Evolutionary conservation across 2,113 vertebrate genomes (phyloP).

Genomic region (Cariama cristata): DNA sequence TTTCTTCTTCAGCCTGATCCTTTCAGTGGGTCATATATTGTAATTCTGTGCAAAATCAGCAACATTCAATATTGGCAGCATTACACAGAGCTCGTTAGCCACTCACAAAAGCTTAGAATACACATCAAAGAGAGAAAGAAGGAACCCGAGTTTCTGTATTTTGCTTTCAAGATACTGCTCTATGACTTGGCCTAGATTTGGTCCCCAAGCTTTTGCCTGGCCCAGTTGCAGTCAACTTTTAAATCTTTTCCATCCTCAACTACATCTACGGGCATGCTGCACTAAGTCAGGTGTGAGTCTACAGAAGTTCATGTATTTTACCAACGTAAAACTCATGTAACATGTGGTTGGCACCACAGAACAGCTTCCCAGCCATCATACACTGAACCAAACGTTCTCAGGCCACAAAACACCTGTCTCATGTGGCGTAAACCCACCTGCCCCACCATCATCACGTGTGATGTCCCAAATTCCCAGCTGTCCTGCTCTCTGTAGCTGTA

Average conservation of each 20-base stretch:
- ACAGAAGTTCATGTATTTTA: neutral
- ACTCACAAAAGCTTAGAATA: slow-evolving; percentile 49
- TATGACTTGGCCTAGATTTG: slow-evolving; percentile 54
- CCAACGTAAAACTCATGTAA: accelerated
- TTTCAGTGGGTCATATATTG: neutral
- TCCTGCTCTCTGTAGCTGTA: neutral
- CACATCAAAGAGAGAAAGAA: slow-evolving; percentile 53
- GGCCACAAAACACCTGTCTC: neutral
- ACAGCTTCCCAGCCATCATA: neutral
- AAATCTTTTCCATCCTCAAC: neutral
- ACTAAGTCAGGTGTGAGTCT: neutral
- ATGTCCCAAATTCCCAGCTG: neutral
- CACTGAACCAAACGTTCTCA: neutral
- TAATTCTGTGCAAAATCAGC: slow-evolving; percentile 55
- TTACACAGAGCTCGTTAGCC: slow-evolving; percentile 42
- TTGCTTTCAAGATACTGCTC: neutral
- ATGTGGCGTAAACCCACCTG: neutral
- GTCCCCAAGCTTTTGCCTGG: neutral
- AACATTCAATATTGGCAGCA: slow-evolving; percentile 30
- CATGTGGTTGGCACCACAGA: neutral
- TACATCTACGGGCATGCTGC: neutral
- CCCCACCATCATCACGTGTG: neutral
- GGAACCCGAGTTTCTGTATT: slow-evolving; percentile 19
- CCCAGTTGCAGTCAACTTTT: slow-evolving; percentile 3
- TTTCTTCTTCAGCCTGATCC: slow-evolving; percentile 5